A percentile compares a stretch with the other conserved stretches of the same genome.
phyloP scores from a whole-genome alignment of 2,113 vertebrate genomes.

The Phaetusa simplex region DNA sequence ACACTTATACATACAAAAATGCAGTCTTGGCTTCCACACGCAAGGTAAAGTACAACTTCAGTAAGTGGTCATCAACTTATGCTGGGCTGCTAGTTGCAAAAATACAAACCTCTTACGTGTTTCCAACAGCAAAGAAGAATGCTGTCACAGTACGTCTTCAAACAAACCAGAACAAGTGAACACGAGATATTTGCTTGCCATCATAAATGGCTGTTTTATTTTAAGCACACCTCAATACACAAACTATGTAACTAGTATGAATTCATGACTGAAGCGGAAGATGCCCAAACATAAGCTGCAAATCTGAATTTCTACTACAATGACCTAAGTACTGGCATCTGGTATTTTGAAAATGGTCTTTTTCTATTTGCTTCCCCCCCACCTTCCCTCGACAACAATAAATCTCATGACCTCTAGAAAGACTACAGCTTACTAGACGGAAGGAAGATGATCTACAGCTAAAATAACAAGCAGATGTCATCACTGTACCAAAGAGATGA shows the following conservation, averaged over 20 bases:
- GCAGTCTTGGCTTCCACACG: neutral
- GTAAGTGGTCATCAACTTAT: neutral
- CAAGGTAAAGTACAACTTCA: neutral
- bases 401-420: neutral
- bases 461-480: neutral
- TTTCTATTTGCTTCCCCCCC: neutral
- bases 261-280: neutral
- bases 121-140: neutral
- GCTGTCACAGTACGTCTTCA: neutral
- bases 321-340: neutral
- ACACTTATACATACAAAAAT: neutral
- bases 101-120: neutral
- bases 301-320: neutral
- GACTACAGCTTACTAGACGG: neutral
- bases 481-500: neutral
- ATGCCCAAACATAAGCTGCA: neutral
- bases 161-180: neutral
- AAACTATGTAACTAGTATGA: neutral
- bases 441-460: neutral
- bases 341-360: neutral
- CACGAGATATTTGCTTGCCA: neutral
- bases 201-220: neutral
- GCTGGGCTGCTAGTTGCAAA: neutral
- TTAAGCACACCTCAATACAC: neutral
- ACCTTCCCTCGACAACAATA: neutral